Conservation (phyloP, 2,113 vertebrate species). For the Bettongia penicillata region DNA sequence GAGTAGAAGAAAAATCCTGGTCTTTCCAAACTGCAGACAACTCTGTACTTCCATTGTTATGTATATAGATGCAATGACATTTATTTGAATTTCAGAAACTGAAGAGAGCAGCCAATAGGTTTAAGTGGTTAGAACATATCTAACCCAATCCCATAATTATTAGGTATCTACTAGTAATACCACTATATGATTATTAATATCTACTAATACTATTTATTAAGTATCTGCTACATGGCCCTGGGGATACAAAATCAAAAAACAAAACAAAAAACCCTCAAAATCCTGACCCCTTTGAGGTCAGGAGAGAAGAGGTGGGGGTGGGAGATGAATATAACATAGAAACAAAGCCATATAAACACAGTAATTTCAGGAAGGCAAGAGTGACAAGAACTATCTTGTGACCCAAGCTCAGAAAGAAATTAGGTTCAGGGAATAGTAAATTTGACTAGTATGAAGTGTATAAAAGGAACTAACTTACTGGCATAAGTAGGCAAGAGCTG, state of each 20-base stretch:
- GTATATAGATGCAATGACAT: not conserved
- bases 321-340: not conserved
- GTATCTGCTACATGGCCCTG: not conserved
- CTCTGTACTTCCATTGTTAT: not conserved
- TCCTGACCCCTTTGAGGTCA: not conserved
- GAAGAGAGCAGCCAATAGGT: not conserved
- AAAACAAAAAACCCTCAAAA: not conserved
- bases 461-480: not conserved
- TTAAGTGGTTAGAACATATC: not conserved
- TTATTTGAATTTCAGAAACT: not conserved
- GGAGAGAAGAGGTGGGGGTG: too few species aligned
- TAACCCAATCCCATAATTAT: not conserved
- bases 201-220: not conserved
- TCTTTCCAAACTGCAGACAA: not conserved
- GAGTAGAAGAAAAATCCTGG: not conserved
- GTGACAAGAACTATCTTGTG: not conserved
- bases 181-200: too few species aligned
- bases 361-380: not conserved
- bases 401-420: not conserved
- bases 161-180: not conserved
- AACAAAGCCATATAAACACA: too few species aligned
- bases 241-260: not conserved
- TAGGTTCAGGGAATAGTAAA: not conserved
- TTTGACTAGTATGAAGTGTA: not conserved
- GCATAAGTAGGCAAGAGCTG: not conserved